Conservation (phyloP, 1,140 invertebrate genomes). For the Akabosia matsudoensis region DNA sequence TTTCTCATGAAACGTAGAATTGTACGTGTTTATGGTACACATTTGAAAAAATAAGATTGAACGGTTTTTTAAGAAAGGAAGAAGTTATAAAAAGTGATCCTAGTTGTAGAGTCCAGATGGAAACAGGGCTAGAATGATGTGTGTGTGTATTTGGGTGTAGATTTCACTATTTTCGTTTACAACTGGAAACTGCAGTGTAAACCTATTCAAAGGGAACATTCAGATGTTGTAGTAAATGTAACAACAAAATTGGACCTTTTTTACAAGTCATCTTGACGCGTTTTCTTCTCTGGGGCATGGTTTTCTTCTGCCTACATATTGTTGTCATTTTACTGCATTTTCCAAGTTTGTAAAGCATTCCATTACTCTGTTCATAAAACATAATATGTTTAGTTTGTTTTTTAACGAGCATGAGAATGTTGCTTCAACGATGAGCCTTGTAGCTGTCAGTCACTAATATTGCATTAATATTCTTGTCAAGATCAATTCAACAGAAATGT, state of each 20-base stretch:
- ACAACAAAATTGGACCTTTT: background rate
- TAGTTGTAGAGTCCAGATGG: too few species aligned
- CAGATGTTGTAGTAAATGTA: background rate
- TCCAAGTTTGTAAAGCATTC: background rate
- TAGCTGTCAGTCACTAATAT: background rate
- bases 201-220: background rate
- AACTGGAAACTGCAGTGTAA: background rate
- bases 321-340: background rate
- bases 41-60: background rate
- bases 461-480: background rate
- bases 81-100: too few species aligned
- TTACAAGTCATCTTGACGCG: background rate
- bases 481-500: background rate
- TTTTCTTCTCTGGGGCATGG: background rate
- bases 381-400: background rate
- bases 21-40: background rate
- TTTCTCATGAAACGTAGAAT: background rate
- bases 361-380: background rate
- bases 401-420: background rate
- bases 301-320: background rate
- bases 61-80: background rate
- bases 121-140: too few species aligned
- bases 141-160: too few species aligned
- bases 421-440: too few species aligned
- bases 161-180: background rate